These are phyloP conservation scores for Octonoba sinensis DNA, from an alignment of 2,888 invertebrate genomes.

Conservation along the genomic window DNA sequence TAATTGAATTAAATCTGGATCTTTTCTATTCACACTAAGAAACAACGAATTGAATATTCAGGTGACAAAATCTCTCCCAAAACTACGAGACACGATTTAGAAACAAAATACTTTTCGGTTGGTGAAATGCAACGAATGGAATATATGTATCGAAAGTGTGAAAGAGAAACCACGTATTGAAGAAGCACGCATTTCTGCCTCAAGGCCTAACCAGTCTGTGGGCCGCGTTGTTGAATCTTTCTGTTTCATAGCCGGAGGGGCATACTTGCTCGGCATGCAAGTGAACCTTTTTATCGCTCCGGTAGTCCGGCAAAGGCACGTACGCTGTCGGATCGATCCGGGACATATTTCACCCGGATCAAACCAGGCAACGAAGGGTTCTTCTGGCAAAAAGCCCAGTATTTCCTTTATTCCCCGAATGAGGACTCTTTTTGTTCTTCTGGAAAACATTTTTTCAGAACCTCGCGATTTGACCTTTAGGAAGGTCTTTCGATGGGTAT, in stretches of 20 bases:
- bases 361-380: conserved; percentile 26
- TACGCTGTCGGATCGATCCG: conserved; percentile 41
- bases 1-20: too few species aligned
- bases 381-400: conserved; percentile 51
- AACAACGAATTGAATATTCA: too few species aligned
- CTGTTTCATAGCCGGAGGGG: conserved; percentile 15
- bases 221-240: neutral
- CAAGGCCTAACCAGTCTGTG: too few species aligned
- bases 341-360: conserved; percentile 30
- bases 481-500: conserved; percentile 38
- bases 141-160: too few species aligned
- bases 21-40: too few species aligned
- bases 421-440: conserved; percentile 34
- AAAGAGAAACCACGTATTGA: too few species aligned
- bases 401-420: conserved; percentile 47
- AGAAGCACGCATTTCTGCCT: too few species aligned
- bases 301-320: conserved; percentile 19
- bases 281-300: conserved; percentile 14
- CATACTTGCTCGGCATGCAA: conserved; percentile 1
- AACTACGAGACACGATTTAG: too few species aligned
- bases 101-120: too few species aligned
- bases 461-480: conserved; percentile 47
- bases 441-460: neutral
- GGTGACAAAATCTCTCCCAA: too few species aligned
- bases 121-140: too few species aligned